A percentile compares a stretch with the other conserved stretches of the same genome.
Evolutionary conservation across 2,113 vertebrate genomes (phyloP).

Genomic region (Datnioides undecimradiatus): DNA sequence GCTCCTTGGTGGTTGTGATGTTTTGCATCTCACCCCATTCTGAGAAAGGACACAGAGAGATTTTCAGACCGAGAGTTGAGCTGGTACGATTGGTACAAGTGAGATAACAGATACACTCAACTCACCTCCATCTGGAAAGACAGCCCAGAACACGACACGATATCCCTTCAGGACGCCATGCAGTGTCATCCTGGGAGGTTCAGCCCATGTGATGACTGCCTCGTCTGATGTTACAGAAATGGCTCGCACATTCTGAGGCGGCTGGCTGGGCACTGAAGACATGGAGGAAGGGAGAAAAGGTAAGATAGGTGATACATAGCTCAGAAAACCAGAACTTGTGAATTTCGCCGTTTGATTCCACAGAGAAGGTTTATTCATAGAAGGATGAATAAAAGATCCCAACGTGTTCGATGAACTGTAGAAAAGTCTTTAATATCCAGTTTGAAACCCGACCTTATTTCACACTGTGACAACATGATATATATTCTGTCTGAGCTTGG

Average conservation of each 20-base stretch:
- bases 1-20: constrained; percentile 93
- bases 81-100: not conserved
- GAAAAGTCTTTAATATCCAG: not conserved
- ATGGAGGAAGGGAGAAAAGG: constrained; percentile 36
- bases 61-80: not conserved
- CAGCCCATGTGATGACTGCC: constrained; percentile 95
- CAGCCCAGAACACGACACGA: constrained; percentile 96
- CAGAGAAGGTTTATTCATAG: not conserved
- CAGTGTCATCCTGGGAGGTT: constrained; percentile 94
- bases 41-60: constrained; percentile 58
- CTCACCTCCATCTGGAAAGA: constrained; percentile 80
- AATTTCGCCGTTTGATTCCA: constrained; percentile 4
- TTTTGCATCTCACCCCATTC: constrained; percentile 99
- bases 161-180: constrained; percentile 97
- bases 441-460: not conserved
- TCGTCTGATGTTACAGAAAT: constrained; percentile 97
- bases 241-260: constrained; percentile 94
- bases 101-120: constrained; percentile 8
- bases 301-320: constrained; percentile 9
- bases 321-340: no score
- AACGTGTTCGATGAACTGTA: not conserved
- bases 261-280: constrained; percentile 94
- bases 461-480: not conserved
- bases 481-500: not conserved
- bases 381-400: constrained; percentile 6